A percentile compares a stretch with the other conserved stretches of the same genome.
Evolutionary conservation across 2,797 vertebrate species (phyloP).

Genomic region (Sciurus vulgaris): DNA sequence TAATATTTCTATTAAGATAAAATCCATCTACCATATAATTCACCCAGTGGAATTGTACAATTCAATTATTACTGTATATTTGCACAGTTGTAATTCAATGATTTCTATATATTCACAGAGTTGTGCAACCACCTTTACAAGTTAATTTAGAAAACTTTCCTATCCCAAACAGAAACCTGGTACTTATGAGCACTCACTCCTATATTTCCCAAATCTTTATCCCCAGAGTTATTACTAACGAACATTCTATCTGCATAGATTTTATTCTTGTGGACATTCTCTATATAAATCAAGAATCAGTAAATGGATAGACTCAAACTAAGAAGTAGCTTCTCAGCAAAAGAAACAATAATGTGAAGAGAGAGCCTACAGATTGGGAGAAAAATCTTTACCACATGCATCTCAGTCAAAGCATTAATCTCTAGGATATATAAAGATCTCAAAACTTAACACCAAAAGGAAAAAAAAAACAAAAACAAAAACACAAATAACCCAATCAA

Average conservation of each 20-base stretch:
- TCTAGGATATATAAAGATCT: no score
- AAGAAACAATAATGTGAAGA: no score
- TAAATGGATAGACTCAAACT: no score
- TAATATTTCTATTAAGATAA: neutral
- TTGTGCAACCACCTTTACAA: neutral
- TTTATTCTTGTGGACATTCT: neutral
- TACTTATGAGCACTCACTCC: neutral
- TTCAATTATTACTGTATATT: neutral
- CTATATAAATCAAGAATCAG: neutral
- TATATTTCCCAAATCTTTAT: neutral
- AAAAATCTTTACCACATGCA: no score
- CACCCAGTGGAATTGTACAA: neutral
- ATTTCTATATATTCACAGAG: neutral
- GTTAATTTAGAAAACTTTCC: neutral
- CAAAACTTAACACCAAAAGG: no score
- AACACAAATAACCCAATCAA: no score
- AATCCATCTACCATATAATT: neutral
- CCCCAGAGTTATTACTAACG: neutral
- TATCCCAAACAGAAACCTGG: neutral
- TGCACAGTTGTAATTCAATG: neutral
- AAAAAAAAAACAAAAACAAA: no score
- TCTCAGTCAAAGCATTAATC: no score
- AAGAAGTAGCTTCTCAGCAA: no score
- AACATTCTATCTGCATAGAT: neutral
- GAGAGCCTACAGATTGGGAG: no score